Evolutionary conservation across 2,888 invertebrate genomes (phyloP), one percentile per base, ranked within the genome.

Genomic region (Mactromeris polynyma): DNA sequence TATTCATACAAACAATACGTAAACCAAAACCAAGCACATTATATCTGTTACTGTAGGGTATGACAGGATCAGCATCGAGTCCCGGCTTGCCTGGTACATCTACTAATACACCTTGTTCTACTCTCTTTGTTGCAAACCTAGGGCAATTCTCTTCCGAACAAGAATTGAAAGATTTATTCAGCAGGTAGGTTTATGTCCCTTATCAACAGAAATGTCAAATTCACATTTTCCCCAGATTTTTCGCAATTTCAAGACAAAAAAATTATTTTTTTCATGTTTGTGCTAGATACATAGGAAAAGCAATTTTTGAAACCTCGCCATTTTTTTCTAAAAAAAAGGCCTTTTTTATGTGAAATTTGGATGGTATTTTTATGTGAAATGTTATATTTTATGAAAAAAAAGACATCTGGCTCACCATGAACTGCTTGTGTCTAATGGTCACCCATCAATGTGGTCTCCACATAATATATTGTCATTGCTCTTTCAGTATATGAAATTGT

Each of bases 131-230:
- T 96, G 99, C 99, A 96, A 99, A 99, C 97, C 98, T 99, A 96
- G 99, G 99, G 94, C 99, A 99, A 97, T 99, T 98, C 97, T 99
- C 99, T 96, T 99, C 99, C 94, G 99, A 99, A 97, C 99, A 99
- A 97, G 99, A 99, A 97, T 98, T 99, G 95, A 99, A 99, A 97
- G 99, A 99, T 97, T 98, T 99, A 97, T 99, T 99, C 97, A 98
- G 98, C 98, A 99, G 99, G 99, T 99, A 90, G 88, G 90, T 90
- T 79, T 69, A 36, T 77, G 73, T 81, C 86, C 81, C 42, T 85
- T 73, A 36, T 64, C 19, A 40, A 69, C 9, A 46, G 33, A 42
- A 69, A 26, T 36, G 17, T 31, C 36, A 84, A 54, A 51, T 78
- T 54, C 78, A 46, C 78, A 78, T 31, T 77, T 36, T 83, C 46